phyloP scores from a whole-genome alignment of 2,797 vertebrate species.

The Tadarida brasiliensis region DNA sequence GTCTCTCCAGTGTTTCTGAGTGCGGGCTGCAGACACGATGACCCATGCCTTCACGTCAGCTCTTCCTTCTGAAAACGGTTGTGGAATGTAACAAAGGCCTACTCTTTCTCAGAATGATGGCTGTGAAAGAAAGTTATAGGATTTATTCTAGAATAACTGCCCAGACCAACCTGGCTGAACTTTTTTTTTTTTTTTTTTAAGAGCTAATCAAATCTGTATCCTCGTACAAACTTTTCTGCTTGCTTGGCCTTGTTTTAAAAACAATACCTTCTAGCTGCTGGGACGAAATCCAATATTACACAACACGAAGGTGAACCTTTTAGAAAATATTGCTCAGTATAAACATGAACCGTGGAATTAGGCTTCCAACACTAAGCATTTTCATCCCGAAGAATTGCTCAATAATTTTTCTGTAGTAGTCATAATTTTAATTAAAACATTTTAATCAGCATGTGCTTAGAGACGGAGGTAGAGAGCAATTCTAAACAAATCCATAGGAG shows the following conservation, averaged over 20 bases:
- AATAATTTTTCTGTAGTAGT: slow-evolving; percentile 82
- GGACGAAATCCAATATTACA: slow-evolving; percentile 85
- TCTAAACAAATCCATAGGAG: slow-evolving; percentile 51
- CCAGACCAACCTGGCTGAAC: slow-evolving; percentile 84
- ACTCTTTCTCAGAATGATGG: slow-evolving; percentile 67
- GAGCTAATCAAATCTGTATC: slow-evolving; percentile 86
- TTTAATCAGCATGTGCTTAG: slow-evolving; percentile 67
- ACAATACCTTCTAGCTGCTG: slow-evolving; percentile 87
- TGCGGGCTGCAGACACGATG: background rate
- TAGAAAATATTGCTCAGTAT: slow-evolving; percentile 84
- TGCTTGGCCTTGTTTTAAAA: slow-evolving; percentile 88
- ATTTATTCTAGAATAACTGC: slow-evolving; percentile 76
- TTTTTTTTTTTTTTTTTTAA: slow-evolving; percentile 88
- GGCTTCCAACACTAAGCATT: slow-evolving; percentile 82
- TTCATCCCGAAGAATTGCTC: slow-evolving; percentile 87
- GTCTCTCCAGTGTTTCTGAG: slow-evolving; percentile 45
- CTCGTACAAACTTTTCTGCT: slow-evolving; percentile 86
- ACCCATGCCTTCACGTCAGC: background rate
- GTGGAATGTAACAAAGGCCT: slow-evolving; percentile 69
- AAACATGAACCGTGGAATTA: slow-evolving; percentile 85
- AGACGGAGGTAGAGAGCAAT: slow-evolving; percentile 44
- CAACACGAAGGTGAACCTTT: slow-evolving; percentile 81
- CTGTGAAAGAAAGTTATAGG: slow-evolving; percentile 75
- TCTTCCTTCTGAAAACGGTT: slow-evolving; percentile 74
- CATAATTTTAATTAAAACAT: slow-evolving; percentile 87